Evolutionary conservation across 2,797 vertebrate genomes (phyloP).

Genomic region (Coreius guichenoti): DNA sequence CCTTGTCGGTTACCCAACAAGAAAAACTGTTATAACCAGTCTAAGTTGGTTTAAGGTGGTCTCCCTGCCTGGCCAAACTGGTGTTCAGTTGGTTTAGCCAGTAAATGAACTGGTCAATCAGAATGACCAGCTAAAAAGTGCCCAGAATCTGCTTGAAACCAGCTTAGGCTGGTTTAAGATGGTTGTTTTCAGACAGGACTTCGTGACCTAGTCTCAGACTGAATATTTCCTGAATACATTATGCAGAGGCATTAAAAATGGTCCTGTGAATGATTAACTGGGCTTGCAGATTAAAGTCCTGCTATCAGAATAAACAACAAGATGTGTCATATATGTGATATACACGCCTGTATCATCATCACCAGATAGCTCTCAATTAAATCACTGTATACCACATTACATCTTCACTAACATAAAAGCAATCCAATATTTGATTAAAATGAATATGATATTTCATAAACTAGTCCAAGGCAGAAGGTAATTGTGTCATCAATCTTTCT

Average conservation of each 20-base stretch:
- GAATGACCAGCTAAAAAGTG: background rate
- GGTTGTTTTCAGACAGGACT: constrained; percentile 18
- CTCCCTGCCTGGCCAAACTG: background rate
- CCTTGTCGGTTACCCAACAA: background rate
- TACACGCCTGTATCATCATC: background rate
- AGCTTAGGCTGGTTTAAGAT: constrained; percentile 16
- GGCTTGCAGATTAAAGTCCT: background rate
- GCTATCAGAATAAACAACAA: background rate
- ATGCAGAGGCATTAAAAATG: background rate
- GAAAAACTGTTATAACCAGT: background rate
- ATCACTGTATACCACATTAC: background rate
- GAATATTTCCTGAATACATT: background rate
- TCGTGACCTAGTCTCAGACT: background rate
- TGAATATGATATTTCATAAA: background rate
- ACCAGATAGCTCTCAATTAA: background rate
- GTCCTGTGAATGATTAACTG: constrained; percentile 9
- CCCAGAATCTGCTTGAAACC: background rate
- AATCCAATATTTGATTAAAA: constrained; percentile 21
- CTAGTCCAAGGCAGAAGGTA: background rate
- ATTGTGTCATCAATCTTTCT: constrained; percentile 20
- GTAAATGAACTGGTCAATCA: background rate
- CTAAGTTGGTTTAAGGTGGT: background rate
- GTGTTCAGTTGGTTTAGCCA: background rate
- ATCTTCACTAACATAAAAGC: background rate
- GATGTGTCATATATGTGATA: background rate